Conservation (phyloP, 2,113 vertebrate genomes). For the Centrocercus urophasianus region DNA sequence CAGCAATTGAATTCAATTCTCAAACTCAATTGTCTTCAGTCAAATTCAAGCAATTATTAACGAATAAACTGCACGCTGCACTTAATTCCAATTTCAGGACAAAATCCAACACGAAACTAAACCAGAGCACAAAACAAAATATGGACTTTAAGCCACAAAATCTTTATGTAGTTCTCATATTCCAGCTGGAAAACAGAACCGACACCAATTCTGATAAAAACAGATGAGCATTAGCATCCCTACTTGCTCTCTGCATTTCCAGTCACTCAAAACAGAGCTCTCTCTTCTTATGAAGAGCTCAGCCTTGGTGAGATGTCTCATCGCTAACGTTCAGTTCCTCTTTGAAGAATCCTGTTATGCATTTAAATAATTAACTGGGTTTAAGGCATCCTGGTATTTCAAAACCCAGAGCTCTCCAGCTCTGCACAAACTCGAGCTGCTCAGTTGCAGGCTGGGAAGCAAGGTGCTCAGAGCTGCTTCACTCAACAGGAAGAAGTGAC, state of each 20-base stretch:
- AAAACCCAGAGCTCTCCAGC: neutral
- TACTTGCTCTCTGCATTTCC: too few species aligned
- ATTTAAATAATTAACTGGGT: neutral
- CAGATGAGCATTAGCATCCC: neutral
- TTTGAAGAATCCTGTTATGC: neutral
- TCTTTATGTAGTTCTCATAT: neutral
- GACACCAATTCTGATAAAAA: neutral
- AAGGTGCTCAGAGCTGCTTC: neutral
- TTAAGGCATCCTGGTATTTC: neutral
- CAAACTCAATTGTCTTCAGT: too few species aligned
- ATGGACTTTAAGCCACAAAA: neutral
- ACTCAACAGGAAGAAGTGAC: neutral
- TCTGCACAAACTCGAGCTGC: neutral
- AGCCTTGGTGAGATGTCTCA: neutral
- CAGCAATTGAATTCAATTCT: neutral
- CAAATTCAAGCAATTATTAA: neutral
- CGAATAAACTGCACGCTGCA: accelerated
- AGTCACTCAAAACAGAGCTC: neutral
- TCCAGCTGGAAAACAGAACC: accelerated
- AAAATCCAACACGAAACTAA: neutral
- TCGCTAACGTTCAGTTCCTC: neutral
- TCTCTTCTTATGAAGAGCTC: neutral
- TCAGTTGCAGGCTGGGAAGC: neutral
- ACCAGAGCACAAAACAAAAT: neutral
- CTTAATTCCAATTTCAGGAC: neutral